These are phyloP conservation scores for Puntigrus tetrazona DNA, from an alignment of 2,113 vertebrate species.

Conservation along the genomic window DNA sequence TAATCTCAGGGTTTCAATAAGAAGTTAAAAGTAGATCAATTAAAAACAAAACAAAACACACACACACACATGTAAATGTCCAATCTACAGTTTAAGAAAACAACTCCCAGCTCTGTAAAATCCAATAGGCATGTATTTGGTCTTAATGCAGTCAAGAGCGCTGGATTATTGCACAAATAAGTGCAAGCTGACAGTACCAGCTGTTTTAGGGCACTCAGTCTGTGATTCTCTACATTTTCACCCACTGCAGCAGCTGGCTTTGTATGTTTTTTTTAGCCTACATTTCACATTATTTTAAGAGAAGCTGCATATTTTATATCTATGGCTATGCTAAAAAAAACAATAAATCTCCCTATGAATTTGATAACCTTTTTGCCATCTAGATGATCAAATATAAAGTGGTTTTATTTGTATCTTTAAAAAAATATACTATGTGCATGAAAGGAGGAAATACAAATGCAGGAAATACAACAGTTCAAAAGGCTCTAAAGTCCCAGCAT, in stretches of 20 bases:
- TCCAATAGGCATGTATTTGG: not conserved
- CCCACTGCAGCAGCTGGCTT: constrained; percentile 36
- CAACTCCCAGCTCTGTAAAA: not conserved
- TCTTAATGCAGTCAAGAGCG: not conserved
- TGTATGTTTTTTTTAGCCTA: not conserved
- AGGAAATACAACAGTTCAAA: constrained; percentile 3
- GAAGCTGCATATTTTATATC: constrained; percentile 1
- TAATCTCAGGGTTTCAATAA: not conserved
- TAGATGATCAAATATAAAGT: not conserved
- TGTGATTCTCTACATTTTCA: constrained; percentile 8
- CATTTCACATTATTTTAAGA: not conserved
- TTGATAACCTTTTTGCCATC: not conserved
- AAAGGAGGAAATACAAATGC: no score
- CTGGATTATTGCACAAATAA: constrained; percentile 2
- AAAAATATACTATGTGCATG: not conserved
- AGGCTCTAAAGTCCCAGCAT: constrained; percentile 1
- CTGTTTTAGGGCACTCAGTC: not conserved
- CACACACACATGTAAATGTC: no score
- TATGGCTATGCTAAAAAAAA: not conserved
- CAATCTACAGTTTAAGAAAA: no score
- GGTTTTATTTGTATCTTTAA: not conserved
- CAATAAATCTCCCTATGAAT: not conserved
- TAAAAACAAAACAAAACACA: not conserved
- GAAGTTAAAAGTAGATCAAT: not conserved
- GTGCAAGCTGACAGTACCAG: not conserved